Evolutionary conservation across 2,797 vertebrate species (phyloP), one percentile per base, ranked within the genome.

Genomic region (Lerista edwardsae): DNA sequence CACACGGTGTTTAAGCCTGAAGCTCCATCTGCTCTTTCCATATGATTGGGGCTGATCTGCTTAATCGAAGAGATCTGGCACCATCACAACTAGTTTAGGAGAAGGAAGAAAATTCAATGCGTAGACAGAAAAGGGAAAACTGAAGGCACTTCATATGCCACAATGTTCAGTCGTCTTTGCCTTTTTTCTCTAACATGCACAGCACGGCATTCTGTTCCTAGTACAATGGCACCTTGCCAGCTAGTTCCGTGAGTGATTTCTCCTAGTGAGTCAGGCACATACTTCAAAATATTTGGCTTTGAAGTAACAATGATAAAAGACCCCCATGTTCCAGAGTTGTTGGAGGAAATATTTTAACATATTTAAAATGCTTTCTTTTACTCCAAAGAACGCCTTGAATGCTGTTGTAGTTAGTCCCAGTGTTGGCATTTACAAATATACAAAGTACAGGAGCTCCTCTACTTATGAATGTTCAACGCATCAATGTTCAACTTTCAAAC

Each of bases 111-210:
- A 86, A 88, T 51, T 78, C 79, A 87, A 61, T 80, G 83, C 82
- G 88, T 69, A 91, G 78, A 19, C 36, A 51, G 55, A 47, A 86
- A 79, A 76, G 75, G 89, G 86, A 90, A 57, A 80, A n/a, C n/a
- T n/a, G n/a, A n/a, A 67, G 51, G 51, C 44, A 67, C 79, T 93
- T 93, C 88, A 85, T 87, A 91, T 91, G 87, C 88, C 90, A 89
- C 84, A 55, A 84, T 86, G 84, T 92, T 91, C 87, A 86, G 84
- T 9, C 17, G 75, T 82, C 87, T 84, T 84, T 91, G 88, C 91
- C 88, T 94, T 91, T 80, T 88, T 92, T 93, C 92, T 89, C 86
- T 86, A 94, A 91, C 91, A 91, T 80, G 90, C 90, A 87, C 75
- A 91, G 86, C 87, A 90, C 75, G 83, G 76, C 88, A 83, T 82